Base-by-base conservation (phyloP, 2,113 vertebrate species). In the Oncorhynchus clarkii region DNA sequence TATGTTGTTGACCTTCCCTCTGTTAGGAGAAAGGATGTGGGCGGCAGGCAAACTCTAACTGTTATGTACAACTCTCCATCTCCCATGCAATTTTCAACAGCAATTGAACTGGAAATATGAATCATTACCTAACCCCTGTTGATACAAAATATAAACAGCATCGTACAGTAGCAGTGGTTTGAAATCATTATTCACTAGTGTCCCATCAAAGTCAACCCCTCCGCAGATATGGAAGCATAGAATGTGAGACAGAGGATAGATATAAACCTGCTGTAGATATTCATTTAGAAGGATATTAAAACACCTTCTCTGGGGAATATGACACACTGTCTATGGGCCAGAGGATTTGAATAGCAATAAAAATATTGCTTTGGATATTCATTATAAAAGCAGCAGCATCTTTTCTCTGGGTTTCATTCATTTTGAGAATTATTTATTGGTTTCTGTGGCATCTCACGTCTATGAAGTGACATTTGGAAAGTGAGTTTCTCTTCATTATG, bases 271-370 rank as follows among this genome's bases (percentile, higher is more conserved):
- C 83, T 70, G 83, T 72, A 84, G 82, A 90, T 91, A 91, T 93
- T 89, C 87, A 91, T 91, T 90, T 88, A 90, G 87, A 84, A 88
- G 87, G 84, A 91, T 91, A 92, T 92, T 92, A 91, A 92, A 92
- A 85, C 76, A 70, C 69, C 80, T 86, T 84, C 84, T 82, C 72
- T 64, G 66, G 65, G 86, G 78, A 73, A 82, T 86, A 76, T 80
- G 86, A 85, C 82, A 78, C 68, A 59, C 75, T 34, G 77, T 87
- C 88, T 85, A 72, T 82, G 80, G 84, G 86, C 74, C 67, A 59
- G n/a, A 78, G 76, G 79, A 82, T 89, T 90, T 90, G 90, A 92
- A 90, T 91, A 92, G 89, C 82, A 90, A 82, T 82, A 87, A 86
- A 86, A 89, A 83, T 90, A 89, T 88, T 90, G 89, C 88, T 88